Evolutionary conservation across 2,888 invertebrate genomes (phyloP), one percentile per base, ranked within the genome.

Genomic region (Metalampra italica): DNA sequence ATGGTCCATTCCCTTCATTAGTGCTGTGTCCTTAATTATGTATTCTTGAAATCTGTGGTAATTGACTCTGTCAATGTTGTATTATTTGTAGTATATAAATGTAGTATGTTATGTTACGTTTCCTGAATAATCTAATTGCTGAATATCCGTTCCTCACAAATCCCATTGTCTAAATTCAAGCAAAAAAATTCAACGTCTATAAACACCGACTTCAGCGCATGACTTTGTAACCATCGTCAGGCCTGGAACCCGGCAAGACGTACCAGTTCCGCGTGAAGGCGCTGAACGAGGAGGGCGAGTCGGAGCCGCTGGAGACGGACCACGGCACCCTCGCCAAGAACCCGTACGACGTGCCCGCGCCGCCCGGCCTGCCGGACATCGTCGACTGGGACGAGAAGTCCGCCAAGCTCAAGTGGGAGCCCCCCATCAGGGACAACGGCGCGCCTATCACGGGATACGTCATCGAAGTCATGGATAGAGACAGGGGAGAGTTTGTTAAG

Each of bases 231-330:
- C n/a, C n/a, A n/a, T n/a, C 43, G 1, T 73, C 82, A 81, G 98
- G 98, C 39, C 91, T 99, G 11, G 97, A 97, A 81, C 97, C 98
- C 47, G 97, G 97, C 58, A 96, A 97, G 79, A 96, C 97, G 53
- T 99, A 99, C 87, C 96, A 98, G 77, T 99, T 99, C 93, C 93
- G 99, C 51, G 98, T 99, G 0, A 97, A 96, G 71, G 99, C 99
- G 7, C 93, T 97, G 9, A 99, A 99, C 80, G 97, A 97, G 70
- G 97, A 98, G 79, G 99, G 99, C 4, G 97, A 97, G 78, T 98
- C 98, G 0, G 98, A 98, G 66, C 98, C 98, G 7, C 84, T 99
- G 42, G 96, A 96, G 60, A 96, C 97, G 0, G 97, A 97, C 65
- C 92, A 93, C 34, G 93, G 96, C 0, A 95, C 95, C 51, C 81